These are phyloP conservation scores for Pseudomyrmex sp. DNA, from an alignment of 1,140 invertebrate species.

Conservation along the genomic window DNA sequence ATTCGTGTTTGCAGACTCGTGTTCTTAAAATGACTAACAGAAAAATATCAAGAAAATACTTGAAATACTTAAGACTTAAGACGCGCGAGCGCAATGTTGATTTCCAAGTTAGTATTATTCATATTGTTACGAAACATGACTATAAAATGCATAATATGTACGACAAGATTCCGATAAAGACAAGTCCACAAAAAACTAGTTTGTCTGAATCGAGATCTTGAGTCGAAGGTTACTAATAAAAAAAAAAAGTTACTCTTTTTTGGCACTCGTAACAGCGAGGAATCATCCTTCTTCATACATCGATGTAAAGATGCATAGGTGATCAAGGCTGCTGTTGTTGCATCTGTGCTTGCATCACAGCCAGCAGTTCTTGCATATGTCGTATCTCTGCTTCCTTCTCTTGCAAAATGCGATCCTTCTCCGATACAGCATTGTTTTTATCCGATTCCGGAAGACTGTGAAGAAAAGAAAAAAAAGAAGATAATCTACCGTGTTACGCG, in stretches of 20 bases:
- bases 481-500: background rate
- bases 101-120: background rate
- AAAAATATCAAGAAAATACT: background rate
- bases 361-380: constrained; percentile 97
- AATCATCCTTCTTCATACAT: constrained; percentile 49
- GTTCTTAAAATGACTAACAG: background rate
- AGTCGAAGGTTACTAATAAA: constrained; percentile 40
- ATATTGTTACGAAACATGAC: constrained; percentile 25
- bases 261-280: constrained; percentile 80
- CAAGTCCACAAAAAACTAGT: constrained; percentile 45
- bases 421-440: constrained; percentile 85
- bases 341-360: constrained; percentile 97
- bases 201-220: constrained; percentile 19
- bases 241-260: constrained; percentile 61
- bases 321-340: constrained; percentile 88
- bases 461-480: background rate
- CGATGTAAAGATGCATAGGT: constrained; percentile 34
- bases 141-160: constrained; percentile 35
- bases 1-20: too few species aligned
- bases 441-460: constrained; percentile 80
- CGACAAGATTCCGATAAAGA: constrained; percentile 33
- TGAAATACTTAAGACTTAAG: background rate
- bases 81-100: too few species aligned
- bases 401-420: constrained; percentile 93
- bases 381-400: constrained; percentile 96